Evolutionary conservation across 1,140 invertebrate species (phyloP), one percentile per base, ranked within the genome.

Genomic region (Helicoverpa zea): DNA sequence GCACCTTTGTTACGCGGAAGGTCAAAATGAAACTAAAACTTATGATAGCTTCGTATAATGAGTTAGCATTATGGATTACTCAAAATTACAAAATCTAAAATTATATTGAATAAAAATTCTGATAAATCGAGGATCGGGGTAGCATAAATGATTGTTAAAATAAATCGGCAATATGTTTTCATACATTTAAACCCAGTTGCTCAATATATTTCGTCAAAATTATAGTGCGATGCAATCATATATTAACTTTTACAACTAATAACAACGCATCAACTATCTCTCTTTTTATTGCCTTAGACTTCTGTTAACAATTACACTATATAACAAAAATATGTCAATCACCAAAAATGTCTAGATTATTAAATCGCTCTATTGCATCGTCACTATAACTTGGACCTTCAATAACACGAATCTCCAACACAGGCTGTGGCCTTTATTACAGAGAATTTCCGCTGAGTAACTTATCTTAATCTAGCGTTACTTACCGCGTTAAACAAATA

Each of bases 11-110:
- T 66, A 54, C 75, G 58, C 16, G 61, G 54, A 52, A 77, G 75
- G 75, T 77, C 61, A 52, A 77, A 77, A 77, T 77, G 75, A 77
- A 77, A 77, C 75, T 77, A 77, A 77, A 64, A 54, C 75, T 77
- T 77, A 54, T 64, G 29, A 66, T 77, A 77, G 75, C 61, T 77
- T 64, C 59, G 61, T 66, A 63, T 77, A 77, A 77, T 77, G 59
- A 77, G 75, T 77, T 64, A 77, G 75, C 75, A 66, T 56, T 77
- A 77, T 77, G 75, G 59, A 77, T 77, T 61, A 77, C 59, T 77
- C 75, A 77, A 77, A 63, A 54, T 77, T 64, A 77, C 75, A 77
- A 77, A 76, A 63, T 63, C 70, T 76, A 76, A 76, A 64, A 77
- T 77, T 52, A 77, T 77, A 64, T 77, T 77, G 47, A 54, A 54